Evolutionary conservation across 2,888 invertebrate genomes (phyloP).

Genomic region (Clanis bilineata): DNA sequence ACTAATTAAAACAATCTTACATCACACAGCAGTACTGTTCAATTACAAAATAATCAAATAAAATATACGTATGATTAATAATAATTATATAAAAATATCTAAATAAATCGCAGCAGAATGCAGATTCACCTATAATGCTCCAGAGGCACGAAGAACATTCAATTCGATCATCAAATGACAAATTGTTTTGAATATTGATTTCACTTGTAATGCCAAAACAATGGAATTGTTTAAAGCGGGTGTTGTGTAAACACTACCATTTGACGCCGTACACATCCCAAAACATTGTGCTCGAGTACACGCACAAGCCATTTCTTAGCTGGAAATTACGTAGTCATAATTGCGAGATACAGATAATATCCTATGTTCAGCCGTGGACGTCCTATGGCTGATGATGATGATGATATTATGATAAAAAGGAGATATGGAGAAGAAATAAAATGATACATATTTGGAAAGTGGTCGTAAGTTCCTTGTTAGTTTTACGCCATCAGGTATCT

Average conservation of each 20-base stretch:
- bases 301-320: background rate
- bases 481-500: background rate
- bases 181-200: constrained; percentile 15
- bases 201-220: constrained; percentile 44
- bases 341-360: too few relatives aligned
- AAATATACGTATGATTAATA: too few relatives aligned
- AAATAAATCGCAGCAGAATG: background rate
- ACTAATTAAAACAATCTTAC: too few relatives aligned
- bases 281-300: constrained; percentile 9
- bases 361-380: too few relatives aligned
- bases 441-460: background rate
- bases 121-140: constrained; percentile 10
- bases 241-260: constrained; percentile 64
- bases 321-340: background rate
- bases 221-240: constrained; percentile 51
- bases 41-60: too few relatives aligned
- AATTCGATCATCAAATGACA: constrained; percentile 10
- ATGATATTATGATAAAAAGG: too few relatives aligned
- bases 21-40: too few relatives aligned
- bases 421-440: background rate
- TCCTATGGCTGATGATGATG: too few relatives aligned
- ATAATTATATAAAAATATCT: too few relatives aligned
- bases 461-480: background rate
- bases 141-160: constrained; percentile 9
- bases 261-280: constrained; percentile 15